Evolutionary conservation across 2,888 invertebrate genomes (phyloP).

Genomic region (Encarsia formosa): DNA sequence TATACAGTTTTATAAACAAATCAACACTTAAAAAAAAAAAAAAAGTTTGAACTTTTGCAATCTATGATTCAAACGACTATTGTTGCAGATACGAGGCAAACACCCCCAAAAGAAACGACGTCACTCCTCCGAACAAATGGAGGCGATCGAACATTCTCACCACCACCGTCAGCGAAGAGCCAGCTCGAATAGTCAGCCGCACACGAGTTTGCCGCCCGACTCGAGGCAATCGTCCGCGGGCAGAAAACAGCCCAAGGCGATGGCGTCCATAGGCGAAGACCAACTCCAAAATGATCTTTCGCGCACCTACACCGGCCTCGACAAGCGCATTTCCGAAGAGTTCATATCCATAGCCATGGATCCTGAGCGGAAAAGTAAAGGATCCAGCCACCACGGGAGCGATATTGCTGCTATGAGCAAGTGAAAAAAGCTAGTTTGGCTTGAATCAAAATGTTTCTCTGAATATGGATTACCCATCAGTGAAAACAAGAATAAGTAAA

Average conservation of each 20-base stretch:
- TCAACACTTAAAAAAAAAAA: background rate
- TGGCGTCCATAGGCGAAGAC: conserved; percentile 43
- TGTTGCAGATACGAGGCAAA: conserved; percentile 38
- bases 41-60: background rate
- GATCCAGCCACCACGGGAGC: conserved; percentile 44
- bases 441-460: no score
- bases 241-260: conserved; percentile 31
- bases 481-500: no score
- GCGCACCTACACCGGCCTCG: conserved; percentile 47
- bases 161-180: conserved; percentile 4
- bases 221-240: conserved; percentile 16
- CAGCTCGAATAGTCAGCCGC: background rate
- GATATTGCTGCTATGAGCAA: conserved; percentile 31
- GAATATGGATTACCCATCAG: no score
- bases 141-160: background rate
- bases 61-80: no score
- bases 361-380: conserved; percentile 46
- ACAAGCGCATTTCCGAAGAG: conserved; percentile 48
- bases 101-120: conserved; percentile 36
- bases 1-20: no score
- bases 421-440: no score
- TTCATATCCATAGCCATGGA: conserved; percentile 50
- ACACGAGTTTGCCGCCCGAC: conserved; percentile 13
- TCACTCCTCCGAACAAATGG: conserved; percentile 35
- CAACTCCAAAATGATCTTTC: conserved; percentile 41